These are phyloP conservation scores for Beris morrisii DNA, from an alignment of 2,888 invertebrate species.

Conservation along the genomic window DNA sequence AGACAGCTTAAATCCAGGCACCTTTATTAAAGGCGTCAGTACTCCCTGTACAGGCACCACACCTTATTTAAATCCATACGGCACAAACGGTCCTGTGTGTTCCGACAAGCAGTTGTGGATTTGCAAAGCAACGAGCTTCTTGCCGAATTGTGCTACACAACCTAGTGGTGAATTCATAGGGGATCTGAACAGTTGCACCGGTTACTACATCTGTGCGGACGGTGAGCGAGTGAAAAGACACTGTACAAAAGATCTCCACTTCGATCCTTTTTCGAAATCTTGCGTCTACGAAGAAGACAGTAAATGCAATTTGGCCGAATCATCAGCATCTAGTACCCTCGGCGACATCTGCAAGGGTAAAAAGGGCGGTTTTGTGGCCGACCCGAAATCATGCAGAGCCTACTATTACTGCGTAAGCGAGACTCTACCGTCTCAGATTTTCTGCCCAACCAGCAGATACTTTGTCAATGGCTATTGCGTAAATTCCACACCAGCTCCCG, in stretches of 20 bases:
- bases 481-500: neutral
- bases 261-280: neutral
- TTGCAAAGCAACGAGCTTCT: no score
- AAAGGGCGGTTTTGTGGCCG: neutral
- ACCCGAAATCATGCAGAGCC: slow-evolving; percentile 1
- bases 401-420: slow-evolving; percentile 15
- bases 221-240: neutral
- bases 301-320: neutral
- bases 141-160: no score
- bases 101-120: no score
- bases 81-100: no score
- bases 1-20: no score
- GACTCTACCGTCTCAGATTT: neutral
- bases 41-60: no score
- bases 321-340: neutral
- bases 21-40: no score
- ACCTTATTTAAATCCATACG: no score
- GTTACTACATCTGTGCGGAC: neutral
- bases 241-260: neutral
- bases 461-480: neutral
- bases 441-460: neutral
- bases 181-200: neutral
- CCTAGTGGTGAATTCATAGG: no score
- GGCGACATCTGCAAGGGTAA: slow-evolving; percentile 3
- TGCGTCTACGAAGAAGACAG: neutral